Base-by-base conservation (phyloP, 2,113 vertebrate genomes). In the Antechinus flavipes region DNA sequence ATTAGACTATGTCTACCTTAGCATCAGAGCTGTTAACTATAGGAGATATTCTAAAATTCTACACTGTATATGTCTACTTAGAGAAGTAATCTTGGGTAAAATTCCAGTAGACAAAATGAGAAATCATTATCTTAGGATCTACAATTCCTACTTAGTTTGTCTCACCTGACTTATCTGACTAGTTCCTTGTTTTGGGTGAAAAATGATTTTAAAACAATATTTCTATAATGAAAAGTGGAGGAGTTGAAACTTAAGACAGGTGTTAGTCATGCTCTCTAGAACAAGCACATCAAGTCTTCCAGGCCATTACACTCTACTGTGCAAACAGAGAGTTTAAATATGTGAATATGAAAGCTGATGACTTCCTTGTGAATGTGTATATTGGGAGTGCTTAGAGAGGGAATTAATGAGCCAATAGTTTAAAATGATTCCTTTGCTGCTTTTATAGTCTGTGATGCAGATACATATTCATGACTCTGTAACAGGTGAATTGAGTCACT, bases 311-410 rank as follows among this genome's bases (percentile, higher is more conserved):
- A 95, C 14, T 94, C 90, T n/a, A 42, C 30, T 93, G 8, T 92
- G 16, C 2, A 96, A 93, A 93, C 47, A 92, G 26, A 97, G 42
- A 92, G 92, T 96, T 96, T 47, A 93, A 95, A 96, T 92, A 90
- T 89, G 54, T 68, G 54, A 1, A 55, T 91, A 53, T 27, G 53
- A 92, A 96, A 94, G 93, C 26, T 96, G 94, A 95, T 94, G 53
- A 95, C 12, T 92, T 94, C 35, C 92, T 76, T 9, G 7, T 94
- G 53, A 90, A 91, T 61, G 47, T 92, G 27, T 68, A 89, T 93
- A 94, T 91, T 93, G 10, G 26, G 94, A 55, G 30, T 92, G 90
- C 3, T 84, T 56, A 91, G 95, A 93, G 22, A 91, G 25, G 42
- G 26, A 96, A 97, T 68, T 92, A 95, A 96, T 89, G 52, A 23